Base-by-base conservation (phyloP, 2,888 invertebrate genomes). In the Netelia inedita region DNA sequence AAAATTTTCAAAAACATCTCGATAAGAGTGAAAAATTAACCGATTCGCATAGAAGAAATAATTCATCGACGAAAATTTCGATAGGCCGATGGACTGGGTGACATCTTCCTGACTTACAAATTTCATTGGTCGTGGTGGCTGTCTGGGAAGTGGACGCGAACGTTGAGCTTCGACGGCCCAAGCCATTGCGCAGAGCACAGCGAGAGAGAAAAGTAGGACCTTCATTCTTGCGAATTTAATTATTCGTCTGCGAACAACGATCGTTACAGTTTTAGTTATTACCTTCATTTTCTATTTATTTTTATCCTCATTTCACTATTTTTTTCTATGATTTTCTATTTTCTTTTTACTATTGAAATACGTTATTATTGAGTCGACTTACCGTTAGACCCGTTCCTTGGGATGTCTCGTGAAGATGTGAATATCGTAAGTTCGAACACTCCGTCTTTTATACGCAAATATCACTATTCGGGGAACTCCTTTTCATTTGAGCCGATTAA, bases 151-250 rank as follows among this genome's bases (percentile, higher is more conserved):
- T 53, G 14, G n/a, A 43, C 3, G 23, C 3, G 5, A 11, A 46
- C 16, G 11, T 80, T 65, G 80, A 8, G 72, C 79, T 16, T 79
- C 23, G 19, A 53, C 73, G 16, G n/a, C 65, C 59, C 68, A 80
- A 16, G 68, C 43, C 2, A 80, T 61, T 28, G 46, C 16, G 41
- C 73, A 73, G 3, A 80, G 11, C 59, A 68, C 66, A 28, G 46
- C 73, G 21, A 73, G 59, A 57, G 50, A 68, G 46, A 80, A 19
- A 14, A 68, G 41, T 23, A 68, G 19, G 35, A 61, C 35, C 80
- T 68, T 80, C 80, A 80, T 80, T 73, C 14, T 68, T 61, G 43
- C 11, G n/a, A 71, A 63, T 11, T 28, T n/a, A 14, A 8, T 57
- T 28, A 46, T 57, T n/a, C n/a, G 50, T 10, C 57, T 72, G 71